Base-by-base conservation (phyloP, 2,113 vertebrate species). In the Hippocampus abdominalis region DNA sequence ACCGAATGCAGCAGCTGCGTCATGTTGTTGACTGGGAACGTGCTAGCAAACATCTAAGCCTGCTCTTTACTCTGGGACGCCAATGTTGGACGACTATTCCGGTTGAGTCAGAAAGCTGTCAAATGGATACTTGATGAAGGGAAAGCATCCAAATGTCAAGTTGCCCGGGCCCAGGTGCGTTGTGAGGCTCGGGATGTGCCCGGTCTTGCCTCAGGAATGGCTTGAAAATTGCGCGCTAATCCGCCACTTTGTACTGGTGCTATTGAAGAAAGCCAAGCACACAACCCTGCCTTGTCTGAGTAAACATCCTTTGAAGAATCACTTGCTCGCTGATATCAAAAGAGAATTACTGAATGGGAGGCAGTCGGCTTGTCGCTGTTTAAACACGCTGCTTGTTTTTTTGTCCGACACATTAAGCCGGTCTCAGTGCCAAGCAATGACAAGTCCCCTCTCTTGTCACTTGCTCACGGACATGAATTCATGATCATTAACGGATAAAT, bases 131-230 rank as follows among this genome's bases (percentile, higher is more conserved):
- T 79, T 66, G 66, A 76, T 68, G 79, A 77, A 83, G 70, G 76
- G 75, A 48, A 68, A 51, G 36, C 56, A 83, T 82, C 74, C 75
- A 73, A 54, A 75, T 82, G 75, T 76, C 83, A 87, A 86, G 86
- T 85, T 56, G 72, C 74, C 64, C 70, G 15, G 65, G 82, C 84
- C 86, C 89, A 89, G 86, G 88, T 90, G 87, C 78, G 72, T 86
- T 75, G 71, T 68, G 68, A 69, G 68, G 66, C 20, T 23, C 78
- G 81, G 87, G 84, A 90, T 89, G 82, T 79, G 91, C 79, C 88
- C 76, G 82, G 81, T 87, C 90, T 88, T 92, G 91, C 84, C 84
- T 79, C 64, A 86, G 89, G 89, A 90, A 87, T 87, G 83, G 84
- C 49, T 79, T 72, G 77, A 56, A 77, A 84, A 84, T 84, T 77